Evolutionary conservation across 1,140 invertebrate genomes (phyloP), one percentile per base, ranked within the genome.

Genomic region (Doryteuthis pealeii): DNA sequence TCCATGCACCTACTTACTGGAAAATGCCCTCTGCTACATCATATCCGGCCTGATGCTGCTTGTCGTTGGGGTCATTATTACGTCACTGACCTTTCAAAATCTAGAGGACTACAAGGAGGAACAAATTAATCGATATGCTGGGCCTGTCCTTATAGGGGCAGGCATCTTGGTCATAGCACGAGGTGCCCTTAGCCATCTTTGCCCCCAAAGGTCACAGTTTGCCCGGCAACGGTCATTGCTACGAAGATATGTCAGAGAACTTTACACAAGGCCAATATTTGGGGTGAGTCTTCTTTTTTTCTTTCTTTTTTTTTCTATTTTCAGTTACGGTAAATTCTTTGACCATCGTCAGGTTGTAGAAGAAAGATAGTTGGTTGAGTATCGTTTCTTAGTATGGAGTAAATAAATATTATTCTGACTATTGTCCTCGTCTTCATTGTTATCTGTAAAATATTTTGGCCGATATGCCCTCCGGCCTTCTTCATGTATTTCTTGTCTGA

Each of bases 21-120:
- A 82, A 58, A 82, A 83, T 74, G 77, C 81, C 26, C 54, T 84
- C 12, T 84, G 83, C 71, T 83, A 83, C 79, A 80, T 83, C 74
- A 80, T 83, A 26, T 80, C 81, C 74, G 83, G 83, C 54, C 71
- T 78, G 43, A 71, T 81, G 28, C 65, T 84, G 33, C 73, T 84
- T 6, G 83, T 84, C 5, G 79, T 84, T 65, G 83, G 83, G 26
- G 83, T 84, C 73, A 83, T 84, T 69, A 81, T 84, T 35, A 84
- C 82, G 31, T 84, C 83, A 12, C 71, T 83, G 18, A 84, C 82
- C 10, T 84, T 84, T 73, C 83, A 84, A 75, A 83, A 83, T 65
- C 72, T 83, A 32, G 81, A 83, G 68, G 72, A 76, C 5, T 74
- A 78, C 28, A 72, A 68, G 15, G 71, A 76, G 14, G 81, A 78